These are phyloP conservation scores for Vanessa atalanta DNA, from an alignment of 1,140 invertebrate species.

Conservation along the genomic window DNA sequence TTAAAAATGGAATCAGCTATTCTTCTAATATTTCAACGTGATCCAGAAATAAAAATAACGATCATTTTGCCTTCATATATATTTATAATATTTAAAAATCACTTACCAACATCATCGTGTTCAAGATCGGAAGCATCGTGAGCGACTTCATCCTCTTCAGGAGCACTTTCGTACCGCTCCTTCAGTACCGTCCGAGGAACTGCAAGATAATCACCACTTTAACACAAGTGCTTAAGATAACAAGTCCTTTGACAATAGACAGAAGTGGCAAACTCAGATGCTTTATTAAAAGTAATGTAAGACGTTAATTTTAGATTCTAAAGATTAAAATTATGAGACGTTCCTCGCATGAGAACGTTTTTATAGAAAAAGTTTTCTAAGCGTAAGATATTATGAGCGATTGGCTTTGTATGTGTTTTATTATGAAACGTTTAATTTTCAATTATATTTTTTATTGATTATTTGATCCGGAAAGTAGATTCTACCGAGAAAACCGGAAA, in stretches of 20 bases:
- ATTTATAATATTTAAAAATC: constrained; percentile 13
- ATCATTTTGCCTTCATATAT: neutral
- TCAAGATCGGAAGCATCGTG: constrained; percentile 77
- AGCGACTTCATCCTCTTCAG: constrained; percentile 86
- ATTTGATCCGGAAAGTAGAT: too few species aligned
- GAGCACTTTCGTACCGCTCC: constrained; percentile 88
- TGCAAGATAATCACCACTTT: constrained; percentile 76
- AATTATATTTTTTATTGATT: too few species aligned
- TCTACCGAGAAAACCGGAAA: too few species aligned
- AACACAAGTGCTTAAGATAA: constrained; percentile 37
- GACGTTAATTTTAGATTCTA: constrained; percentile 71
- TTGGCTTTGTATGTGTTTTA: too few species aligned
- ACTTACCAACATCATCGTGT: constrained; percentile 78
- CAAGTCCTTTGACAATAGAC: constrained; percentile 29
- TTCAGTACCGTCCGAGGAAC: constrained; percentile 93
- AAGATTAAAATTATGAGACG: constrained; percentile 30
- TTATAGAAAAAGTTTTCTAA: too few species aligned
- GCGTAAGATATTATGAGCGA: too few species aligned
- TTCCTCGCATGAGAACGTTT: too few species aligned
- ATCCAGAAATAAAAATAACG: too few species aligned
- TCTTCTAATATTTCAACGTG: too few species aligned
- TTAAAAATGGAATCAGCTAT: too few species aligned
- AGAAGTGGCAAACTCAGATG: constrained; percentile 43
- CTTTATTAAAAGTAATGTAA: constrained; percentile 43
- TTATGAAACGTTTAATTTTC: too few species aligned